A percentile compares a stretch with the other conserved stretches of the same genome.
These are phyloP conservation scores for Minunthozetes semirufus DNA, from an alignment of 2,888 invertebrate genomes.

Conservation along the genomic window DNA sequence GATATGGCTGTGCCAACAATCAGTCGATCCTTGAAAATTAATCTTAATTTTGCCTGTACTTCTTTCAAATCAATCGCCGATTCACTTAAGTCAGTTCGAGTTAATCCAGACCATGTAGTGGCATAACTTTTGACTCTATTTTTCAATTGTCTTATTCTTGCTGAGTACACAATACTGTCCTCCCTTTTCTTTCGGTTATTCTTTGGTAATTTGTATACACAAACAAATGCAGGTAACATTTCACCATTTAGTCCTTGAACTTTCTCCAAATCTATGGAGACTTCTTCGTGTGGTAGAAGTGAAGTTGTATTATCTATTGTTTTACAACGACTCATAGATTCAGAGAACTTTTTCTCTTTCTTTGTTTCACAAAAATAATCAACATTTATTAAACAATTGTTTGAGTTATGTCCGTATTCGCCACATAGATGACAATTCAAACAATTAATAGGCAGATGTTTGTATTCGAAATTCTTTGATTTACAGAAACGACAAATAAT, in stretches of 20 bases:
- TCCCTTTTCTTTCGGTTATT: neutral
- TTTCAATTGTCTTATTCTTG: neutral
- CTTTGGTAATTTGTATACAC: neutral
- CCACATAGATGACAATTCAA: neutral
- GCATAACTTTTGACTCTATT: neutral
- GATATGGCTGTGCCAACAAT: neutral
- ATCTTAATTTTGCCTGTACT: neutral
- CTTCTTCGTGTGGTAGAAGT: neutral
- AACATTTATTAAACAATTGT: too few relatives aligned
- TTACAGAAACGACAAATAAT: neutral
- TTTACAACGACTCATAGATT: neutral
- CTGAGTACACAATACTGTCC: neutral
- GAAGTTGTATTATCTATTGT: neutral
- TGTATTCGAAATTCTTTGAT: neutral
- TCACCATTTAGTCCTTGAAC: neutral
- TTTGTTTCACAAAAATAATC: too few relatives aligned
- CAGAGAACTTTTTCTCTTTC: neutral
- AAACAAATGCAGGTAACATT: neutral
- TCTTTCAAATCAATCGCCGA: neutral
- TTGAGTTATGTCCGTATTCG: neutral
- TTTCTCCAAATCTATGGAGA: neutral
- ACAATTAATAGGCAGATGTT: neutral
- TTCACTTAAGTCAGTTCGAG: neutral
- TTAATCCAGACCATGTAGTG: neutral
- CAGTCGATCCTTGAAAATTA: neutral